Base-by-base conservation (phyloP, 1,140 invertebrate species). In the Drosophila pseudoananassae region DNA sequence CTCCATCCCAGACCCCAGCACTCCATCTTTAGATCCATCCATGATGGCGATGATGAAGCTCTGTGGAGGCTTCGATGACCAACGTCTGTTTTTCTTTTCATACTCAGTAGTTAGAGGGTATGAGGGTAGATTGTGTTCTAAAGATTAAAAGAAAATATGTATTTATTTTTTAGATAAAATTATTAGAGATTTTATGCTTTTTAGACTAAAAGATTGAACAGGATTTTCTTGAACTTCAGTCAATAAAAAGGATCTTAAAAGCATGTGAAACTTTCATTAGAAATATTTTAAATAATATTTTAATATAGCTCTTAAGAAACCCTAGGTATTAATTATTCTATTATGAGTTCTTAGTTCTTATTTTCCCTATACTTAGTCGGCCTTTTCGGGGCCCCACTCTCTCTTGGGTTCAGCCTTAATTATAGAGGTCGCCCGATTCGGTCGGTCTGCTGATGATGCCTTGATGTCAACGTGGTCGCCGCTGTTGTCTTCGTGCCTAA, bases 401-500 rank as follows among this genome's bases (percentile, higher is more conserved):
- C 68, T 74, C 59, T 49, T 60, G 71, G 76, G 76, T 74, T 89
- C 71, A 68, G 70, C 73, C 74, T 90, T 89, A 89, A 89, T 89
- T 89, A 89, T 89, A 81, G 82, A 90, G 80, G 59, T 89, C 81
- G 82, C 8, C 47, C 63, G 51, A 56, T 55, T 49, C 49, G 61
- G 33, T 8, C 1, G 27, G 20, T 38, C 27, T 12, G 45, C 50
- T 43, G 78, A 60, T 76, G 78, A 82, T 74, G 75, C 71, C 59
- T 64, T 68, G 54, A 65, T 87, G 78, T 87, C 82, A 84, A 80
- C 76, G 76, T 64, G 55, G 63, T 47, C 56, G 53, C 20, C 43
- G 46, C 40, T 31, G 31, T 49, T 33, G 57, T 40, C 27, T 77
- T 64, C 53, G 59, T 57, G 46, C 71, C 50, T 88, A 84, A 90